Evolutionary conservation across 2,113 vertebrate species (phyloP).

Genomic region (Euleptes europaea): DNA sequence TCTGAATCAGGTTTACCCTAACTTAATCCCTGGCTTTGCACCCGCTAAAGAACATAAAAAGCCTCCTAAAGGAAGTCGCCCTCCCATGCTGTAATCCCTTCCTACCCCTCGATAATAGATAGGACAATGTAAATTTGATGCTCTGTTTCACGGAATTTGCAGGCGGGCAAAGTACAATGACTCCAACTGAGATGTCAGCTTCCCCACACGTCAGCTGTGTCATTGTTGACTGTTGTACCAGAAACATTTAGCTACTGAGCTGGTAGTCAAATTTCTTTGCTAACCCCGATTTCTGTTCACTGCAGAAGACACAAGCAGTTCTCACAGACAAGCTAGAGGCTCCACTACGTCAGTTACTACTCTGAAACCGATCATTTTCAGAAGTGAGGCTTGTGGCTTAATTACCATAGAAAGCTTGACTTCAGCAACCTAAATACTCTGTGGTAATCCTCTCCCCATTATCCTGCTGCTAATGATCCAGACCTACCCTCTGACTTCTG

Average conservation of each 20-base stretch:
- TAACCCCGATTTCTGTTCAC: neutral
- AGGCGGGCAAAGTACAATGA: neutral
- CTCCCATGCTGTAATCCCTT: neutral
- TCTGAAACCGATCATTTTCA: neutral
- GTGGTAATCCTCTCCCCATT: neutral
- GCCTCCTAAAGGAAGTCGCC: neutral
- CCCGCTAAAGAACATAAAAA: neutral
- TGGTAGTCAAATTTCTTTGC: neutral
- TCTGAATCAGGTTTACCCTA: slow-evolving; percentile 6
- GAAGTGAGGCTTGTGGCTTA: neutral
- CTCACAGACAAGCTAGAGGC: neutral
- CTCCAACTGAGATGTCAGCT: neutral
- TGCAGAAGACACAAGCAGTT: neutral
- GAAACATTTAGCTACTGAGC: neutral
- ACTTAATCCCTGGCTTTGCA: slow-evolving; percentile 36
- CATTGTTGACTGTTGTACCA: neutral
- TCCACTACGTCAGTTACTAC: neutral
- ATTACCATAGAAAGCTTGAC: neutral
- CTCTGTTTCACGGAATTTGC: neutral
- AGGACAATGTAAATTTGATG: neutral
- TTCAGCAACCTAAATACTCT: neutral
- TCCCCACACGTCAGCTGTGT: accelerated
- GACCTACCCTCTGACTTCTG: neutral
- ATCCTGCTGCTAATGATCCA: neutral
- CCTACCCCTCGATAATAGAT: neutral